These are phyloP conservation scores for Manis javanica DNA, from an alignment of 2,797 vertebrate species.

Conservation along the genomic window DNA sequence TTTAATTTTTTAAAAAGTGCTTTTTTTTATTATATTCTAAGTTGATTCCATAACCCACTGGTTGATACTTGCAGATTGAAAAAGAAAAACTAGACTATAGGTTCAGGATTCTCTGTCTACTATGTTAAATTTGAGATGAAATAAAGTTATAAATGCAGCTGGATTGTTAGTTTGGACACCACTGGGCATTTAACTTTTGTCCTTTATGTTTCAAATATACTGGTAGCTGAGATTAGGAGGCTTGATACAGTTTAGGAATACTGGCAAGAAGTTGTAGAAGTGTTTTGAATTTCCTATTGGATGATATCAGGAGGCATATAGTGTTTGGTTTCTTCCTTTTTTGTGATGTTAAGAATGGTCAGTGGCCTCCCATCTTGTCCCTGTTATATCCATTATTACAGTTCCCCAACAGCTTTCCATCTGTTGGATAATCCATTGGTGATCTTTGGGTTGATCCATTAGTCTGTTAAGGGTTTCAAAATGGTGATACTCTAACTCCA, in stretches of 20 bases:
- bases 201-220: not conserved
- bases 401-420: not conserved
- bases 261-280: not conserved
- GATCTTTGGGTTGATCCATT: not conserved
- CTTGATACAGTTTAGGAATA: not conserved
- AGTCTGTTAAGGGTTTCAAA: not conserved
- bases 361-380: not conserved
- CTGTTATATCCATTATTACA: not conserved
- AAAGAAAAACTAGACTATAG: not conserved
- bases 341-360: not conserved
- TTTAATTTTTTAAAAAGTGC: slow-evolving; percentile 4
- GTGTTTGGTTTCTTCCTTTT: not conserved
- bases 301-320: not conserved
- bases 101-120: not conserved
- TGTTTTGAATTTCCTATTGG: not conserved
- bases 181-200: not conserved
- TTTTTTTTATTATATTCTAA: not conserved
- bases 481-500: not conserved
- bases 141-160: not conserved
- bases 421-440: not conserved
- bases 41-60: not conserved
- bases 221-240: not conserved
- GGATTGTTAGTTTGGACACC: not conserved
- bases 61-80: slow-evolving; percentile 6
- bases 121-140: slow-evolving; percentile 18